Percentiles rank a stretch among this genome's conserved stretches.
Evolutionary conservation across 2,888 invertebrate genomes (phyloP).

Genomic region (Tetranychus piercei): DNA sequence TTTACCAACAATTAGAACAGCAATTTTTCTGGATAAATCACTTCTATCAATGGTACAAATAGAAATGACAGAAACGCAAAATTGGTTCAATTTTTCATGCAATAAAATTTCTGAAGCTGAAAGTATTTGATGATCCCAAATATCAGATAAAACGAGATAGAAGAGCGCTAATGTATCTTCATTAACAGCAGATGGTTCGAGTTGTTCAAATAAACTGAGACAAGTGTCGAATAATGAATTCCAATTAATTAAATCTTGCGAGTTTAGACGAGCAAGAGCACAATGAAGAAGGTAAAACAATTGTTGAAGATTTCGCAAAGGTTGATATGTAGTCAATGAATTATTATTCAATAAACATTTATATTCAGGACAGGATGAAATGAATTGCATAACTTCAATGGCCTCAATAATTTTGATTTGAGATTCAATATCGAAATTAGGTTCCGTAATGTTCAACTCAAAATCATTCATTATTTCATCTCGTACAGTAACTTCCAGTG

Average conservation of each 20-base stretch:
- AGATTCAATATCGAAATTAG: neutral
- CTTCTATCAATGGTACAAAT: neutral
- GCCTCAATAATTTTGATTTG: neutral
- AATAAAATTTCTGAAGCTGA: neutral
- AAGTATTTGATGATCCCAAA: neutral
- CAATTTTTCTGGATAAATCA: slow-evolving; percentile 6
- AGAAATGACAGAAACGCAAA: slow-evolving; percentile 8
- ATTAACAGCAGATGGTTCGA: neutral
- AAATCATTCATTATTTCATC: neutral
- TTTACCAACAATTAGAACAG: neutral
- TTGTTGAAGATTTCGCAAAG: slow-evolving; percentile 47
- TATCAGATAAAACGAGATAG: neutral
- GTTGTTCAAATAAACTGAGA: neutral
- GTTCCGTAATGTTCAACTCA: neutral
- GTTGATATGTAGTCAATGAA: slow-evolving; percentile 3
- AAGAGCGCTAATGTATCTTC: neutral
- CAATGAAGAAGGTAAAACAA: slow-evolving; percentile 40
- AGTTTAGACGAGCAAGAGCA: neutral
- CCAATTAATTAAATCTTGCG: neutral
- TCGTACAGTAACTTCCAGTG: neutral
- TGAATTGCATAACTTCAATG: neutral
- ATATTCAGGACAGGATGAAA: neutral
- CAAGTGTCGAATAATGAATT: neutral
- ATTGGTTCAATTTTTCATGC: neutral
- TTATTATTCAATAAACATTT: neutral